Base-by-base conservation (phyloP, 2,888 invertebrate genomes). In the Tipula vernalis region DNA sequence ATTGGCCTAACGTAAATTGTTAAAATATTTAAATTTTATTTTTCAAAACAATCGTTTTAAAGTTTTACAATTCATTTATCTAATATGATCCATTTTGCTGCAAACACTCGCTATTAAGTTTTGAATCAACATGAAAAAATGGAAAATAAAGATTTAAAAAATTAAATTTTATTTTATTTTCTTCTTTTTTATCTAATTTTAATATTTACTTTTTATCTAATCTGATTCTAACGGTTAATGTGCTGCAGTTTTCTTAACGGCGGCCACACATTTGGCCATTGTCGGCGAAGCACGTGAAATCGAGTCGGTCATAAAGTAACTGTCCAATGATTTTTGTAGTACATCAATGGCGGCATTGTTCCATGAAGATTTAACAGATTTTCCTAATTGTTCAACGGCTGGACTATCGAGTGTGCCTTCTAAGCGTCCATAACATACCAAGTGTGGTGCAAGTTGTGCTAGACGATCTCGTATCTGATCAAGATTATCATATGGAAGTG, bases 211-310 rank as follows among this genome's bases (percentile, higher is more conserved):
- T 71, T 71, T 28, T 71, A 71, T 28, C 28, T 71, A 71, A 71
- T 10, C 28, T 18, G 8, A 10, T 12, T 28, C 71, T 28, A 28
- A 28, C 28, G 71, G 8, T 84, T 39, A 84, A n/a, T 84, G 13
- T 36, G 84, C 39, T 15, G n/a, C 15, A 15, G 84, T 15, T 91
- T 97, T 97, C 89, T 94, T 93, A 2, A 96, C 97, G 13, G 99
- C 98, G 90, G 97, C 96, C 88, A 99, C 95, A 92, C 99, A 99
- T 92, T 98, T 98, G 86, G 99, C 98, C 99, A 99, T 99, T 86
- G 99, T 99, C 88, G 97, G 96, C 4, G 99, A 99, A 42, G 99
- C 98, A 90, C 99, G 94, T 88, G 98, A 98, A 90, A 99, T 97
- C 5, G 96, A 93, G 92, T 99, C 98, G 12, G 99, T 99, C 98